Conservation (phyloP, 1,140 invertebrate genomes). For the Micrasema longulum region DNA sequence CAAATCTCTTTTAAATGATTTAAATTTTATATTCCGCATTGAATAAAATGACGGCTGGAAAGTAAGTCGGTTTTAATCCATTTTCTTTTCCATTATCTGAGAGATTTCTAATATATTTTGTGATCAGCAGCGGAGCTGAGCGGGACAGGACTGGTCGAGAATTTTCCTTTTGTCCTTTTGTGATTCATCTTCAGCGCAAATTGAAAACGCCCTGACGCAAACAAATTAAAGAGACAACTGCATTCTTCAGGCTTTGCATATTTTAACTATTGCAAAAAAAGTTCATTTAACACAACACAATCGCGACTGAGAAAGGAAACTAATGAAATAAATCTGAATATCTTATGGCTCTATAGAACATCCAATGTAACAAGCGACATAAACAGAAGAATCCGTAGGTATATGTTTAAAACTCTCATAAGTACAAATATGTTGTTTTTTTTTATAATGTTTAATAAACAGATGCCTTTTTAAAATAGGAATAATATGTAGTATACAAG, state of each 20-base stretch:
- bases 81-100: conserved; percentile 29
- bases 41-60: neutral
- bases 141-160: conserved; percentile 14
- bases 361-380: too few species aligned
- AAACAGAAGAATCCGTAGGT: too few species aligned
- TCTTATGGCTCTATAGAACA: too few species aligned
- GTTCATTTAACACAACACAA: conserved; percentile 2
- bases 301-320: neutral
- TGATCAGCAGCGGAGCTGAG: conserved; percentile 25
- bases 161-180: conserved; percentile 34
- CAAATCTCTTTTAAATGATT: too few species aligned
- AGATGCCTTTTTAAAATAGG: too few species aligned
- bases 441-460: too few species aligned
- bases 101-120: conserved; percentile 31
- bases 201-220: conserved; percentile 36
- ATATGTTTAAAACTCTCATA: too few species aligned
- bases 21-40: neutral
- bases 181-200: conserved; percentile 38
- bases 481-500: too few species aligned
- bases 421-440: too few species aligned
- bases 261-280: conserved; percentile 24
- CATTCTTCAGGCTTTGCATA: conserved; percentile 21
- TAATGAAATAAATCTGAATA: too few species aligned
- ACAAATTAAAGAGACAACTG: conserved; percentile 40
- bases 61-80: conserved; percentile 21